Evolutionary conservation across 2,888 invertebrate genomes (phyloP), one percentile per base, ranked within the genome.

Genomic region (Troglohyphantes excavatus): DNA sequence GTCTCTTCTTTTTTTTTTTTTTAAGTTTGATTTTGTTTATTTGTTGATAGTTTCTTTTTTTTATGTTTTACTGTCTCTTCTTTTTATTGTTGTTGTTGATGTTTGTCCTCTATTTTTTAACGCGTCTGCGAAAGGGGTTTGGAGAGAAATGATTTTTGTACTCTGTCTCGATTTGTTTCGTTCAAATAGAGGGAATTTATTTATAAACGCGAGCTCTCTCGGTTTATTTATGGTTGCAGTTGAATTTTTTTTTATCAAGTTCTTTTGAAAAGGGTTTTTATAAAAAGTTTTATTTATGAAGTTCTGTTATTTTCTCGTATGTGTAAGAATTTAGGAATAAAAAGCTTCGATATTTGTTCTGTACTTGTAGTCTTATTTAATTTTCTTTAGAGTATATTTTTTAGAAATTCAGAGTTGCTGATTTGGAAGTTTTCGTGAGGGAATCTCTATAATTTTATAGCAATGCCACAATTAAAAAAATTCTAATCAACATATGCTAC

Each of bases 121-220:
- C 43, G 53, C 63, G 61, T 81, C 65, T 46, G 61, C 76, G 61
- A 26, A 79, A 73, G 68, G 79, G 70, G 72, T 63, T 63, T 21
- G 33, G 82, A 89, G 82, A 76, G 75, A 88, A 89, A 82, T 89
- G 88, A 89, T 88, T 88, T 88, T 27, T 79, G 81, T 88, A 75
- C 53, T 26, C 29, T 23, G 21, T 73, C 73, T 75, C 67, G 87
- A 81, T 82, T 89, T 89, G 81, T 89, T 75, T 70, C 43, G 61
- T 46, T 68, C 79, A 65, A 78, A 43, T 27, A 68, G 46, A 26
- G 61, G 68, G 46, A 19, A 27, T 65, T 83, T 83, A 83, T 83
- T 83, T 83, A 29, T 29, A 83, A 67, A 65, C 59, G 26, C 19
- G 68, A 17, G 82, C 13, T 23, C 59, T 70, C 19, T 17, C 27